Conservation (phyloP, 2,113 vertebrate species). For the Columba janthina region DNA sequence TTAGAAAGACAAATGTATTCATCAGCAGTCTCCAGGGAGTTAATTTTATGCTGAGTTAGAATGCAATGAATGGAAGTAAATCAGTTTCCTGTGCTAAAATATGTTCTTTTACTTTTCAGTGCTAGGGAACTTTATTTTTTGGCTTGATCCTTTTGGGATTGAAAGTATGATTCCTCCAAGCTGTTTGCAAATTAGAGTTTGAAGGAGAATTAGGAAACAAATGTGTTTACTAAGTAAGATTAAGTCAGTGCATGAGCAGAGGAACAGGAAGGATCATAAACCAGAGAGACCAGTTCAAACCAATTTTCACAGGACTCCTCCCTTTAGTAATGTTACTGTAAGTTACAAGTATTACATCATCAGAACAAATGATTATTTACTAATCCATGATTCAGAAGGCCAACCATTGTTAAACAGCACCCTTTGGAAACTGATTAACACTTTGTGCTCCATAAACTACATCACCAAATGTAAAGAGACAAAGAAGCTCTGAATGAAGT, state of each 20-base stretch:
- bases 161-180: not conserved
- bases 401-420: conserved; percentile 15
- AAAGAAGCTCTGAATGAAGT: not conserved
- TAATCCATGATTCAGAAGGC: conserved; percentile 49
- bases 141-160: not conserved
- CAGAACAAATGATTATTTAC: conserved; percentile 51
- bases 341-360: conserved; percentile 51
- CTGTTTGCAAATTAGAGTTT: not conserved
- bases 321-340: conserved; percentile 32
- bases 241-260: conserved; percentile 18
- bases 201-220: conserved; percentile 30
- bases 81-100: not conserved
- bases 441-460: not conserved
- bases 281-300: conserved; percentile 60
- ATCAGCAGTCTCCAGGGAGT: not conserved
- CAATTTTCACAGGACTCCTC: conserved; percentile 56
- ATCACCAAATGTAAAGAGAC: not conserved
- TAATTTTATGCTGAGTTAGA: conserved; percentile 5
- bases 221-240: conserved; percentile 25
- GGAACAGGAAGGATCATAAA: conserved; percentile 61
- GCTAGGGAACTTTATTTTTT: not conserved
- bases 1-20: not conserved
- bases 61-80: not conserved
- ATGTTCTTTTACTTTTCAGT: not conserved
- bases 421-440: conserved; percentile 13